These are phyloP conservation scores for Mythimna lalbum DNA, from an alignment of 2,888 invertebrate species.

Conservation along the genomic window DNA sequence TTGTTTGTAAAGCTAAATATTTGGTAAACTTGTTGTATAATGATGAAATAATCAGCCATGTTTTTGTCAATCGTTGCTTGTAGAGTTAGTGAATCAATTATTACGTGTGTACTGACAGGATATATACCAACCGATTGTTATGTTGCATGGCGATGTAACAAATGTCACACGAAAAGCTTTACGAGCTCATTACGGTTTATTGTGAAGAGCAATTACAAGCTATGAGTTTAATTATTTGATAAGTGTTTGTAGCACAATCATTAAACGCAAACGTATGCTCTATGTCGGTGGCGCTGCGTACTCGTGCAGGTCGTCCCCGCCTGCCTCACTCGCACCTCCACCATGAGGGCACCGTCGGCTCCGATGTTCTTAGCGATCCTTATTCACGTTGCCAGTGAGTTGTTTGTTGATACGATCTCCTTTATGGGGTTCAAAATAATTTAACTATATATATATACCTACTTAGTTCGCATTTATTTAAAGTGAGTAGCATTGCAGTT, in stretches of 20 bases:
- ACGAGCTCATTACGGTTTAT: conserved; percentile 14
- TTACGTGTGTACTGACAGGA: too few species aligned
- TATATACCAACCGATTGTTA: not conserved
- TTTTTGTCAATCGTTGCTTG: too few species aligned
- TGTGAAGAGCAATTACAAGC: conserved; percentile 27
- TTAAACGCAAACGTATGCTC: not conserved
- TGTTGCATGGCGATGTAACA: not conserved
- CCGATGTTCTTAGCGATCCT: conserved; percentile 9
- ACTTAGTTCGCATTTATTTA: too few species aligned
- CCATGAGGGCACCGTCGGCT: not conserved
- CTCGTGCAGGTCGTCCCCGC: not conserved
- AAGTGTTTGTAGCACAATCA: conserved; percentile 25
- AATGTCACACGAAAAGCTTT: not conserved
- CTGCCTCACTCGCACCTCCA: too few species aligned
- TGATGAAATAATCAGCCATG: too few species aligned
- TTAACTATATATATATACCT: too few species aligned
- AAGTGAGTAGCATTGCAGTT: too few species aligned
- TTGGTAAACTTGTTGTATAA: too few species aligned
- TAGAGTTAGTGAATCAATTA: too few species aligned
- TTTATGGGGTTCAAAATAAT: not conserved
- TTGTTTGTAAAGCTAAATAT: too few species aligned
- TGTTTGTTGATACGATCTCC: not conserved
- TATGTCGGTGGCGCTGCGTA: too few species aligned
- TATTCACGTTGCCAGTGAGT: conserved; percentile 17
- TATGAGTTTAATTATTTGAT: conserved; percentile 32